These are phyloP conservation scores for Stomorhina lunata DNA, from an alignment of 2,888 invertebrate species.

Conservation along the genomic window DNA sequence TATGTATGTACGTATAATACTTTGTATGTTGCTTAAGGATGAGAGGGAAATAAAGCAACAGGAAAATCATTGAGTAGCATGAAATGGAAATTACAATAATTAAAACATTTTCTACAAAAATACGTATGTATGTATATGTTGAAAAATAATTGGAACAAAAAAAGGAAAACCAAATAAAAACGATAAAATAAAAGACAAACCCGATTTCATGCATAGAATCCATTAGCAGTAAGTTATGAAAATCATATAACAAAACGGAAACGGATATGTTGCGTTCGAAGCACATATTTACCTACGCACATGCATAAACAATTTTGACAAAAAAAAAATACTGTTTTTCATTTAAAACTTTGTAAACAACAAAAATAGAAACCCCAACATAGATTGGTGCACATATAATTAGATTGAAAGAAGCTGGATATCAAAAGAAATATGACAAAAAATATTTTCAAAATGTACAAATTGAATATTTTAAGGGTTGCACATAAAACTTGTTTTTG, in stretches of 20 bases:
- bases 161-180: not conserved
- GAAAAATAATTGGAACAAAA: not conserved
- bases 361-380: not conserved
- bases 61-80: constrained; percentile 37
- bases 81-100: constrained; percentile 20
- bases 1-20: too few species aligned
- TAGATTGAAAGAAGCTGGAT: not conserved
- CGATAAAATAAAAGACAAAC: not conserved
- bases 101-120: not conserved
- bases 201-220: too few species aligned
- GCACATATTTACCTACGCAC: too few species aligned
- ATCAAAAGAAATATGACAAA: constrained; percentile 1
- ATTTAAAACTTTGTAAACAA: not conserved
- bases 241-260: constrained; percentile 49
- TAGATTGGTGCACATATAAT: not conserved
- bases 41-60: constrained; percentile 39
- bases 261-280: constrained; percentile 48
- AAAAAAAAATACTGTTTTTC: too few species aligned
- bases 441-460: not conserved
- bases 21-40: too few species aligned
- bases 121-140: not conserved
- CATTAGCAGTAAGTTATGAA: constrained; percentile 28
- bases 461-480: constrained; percentile 20
- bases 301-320: constrained; percentile 29
- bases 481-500: constrained; percentile 2